Base-by-base conservation (phyloP, 2,797 vertebrate species). In the Spheniscus humboldti region DNA sequence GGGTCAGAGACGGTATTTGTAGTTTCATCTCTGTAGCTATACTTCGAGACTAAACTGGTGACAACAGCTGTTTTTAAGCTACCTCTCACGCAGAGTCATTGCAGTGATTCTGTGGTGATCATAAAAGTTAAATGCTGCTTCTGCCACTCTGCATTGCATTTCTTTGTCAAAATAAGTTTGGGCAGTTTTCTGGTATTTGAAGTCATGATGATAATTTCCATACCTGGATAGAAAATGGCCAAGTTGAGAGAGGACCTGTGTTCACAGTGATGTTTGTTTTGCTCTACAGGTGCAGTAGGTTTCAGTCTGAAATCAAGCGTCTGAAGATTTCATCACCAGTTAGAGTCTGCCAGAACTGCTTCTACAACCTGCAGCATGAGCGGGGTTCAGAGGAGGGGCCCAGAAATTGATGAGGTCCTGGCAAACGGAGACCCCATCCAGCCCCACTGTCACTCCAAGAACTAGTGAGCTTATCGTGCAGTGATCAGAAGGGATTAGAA, bases 321-420 rank as follows among this genome's bases (percentile, higher is more conserved):
- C 98, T 99, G 97, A 99, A 99, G 98, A 99, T 99, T 91, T 99
- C 99, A 0, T 99, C 99, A 1, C 99, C 99, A 0, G 99, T 99
- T 87, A 98, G 99, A 14, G 99, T 99, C 75, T 99, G 99, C 98
- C 99, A 99, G 98, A 99, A 99, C 99, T 99, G 99, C 98, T 99
- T 99, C 96, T 99, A 99, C 97, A 99, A 99, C 98, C 98, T 99
- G 73, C 99, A 99, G 93, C 99, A 99, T 0, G 99, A 99, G 97
- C 98, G 99, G n/a, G 98, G 98, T 35, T 97, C 97, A 2, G 99
- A 99, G 86, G 99, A 99, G 35, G 97, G 98, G 68, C 97, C 98
- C 94, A 98, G 98, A 93, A 99, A 99, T 96, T 99, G 98, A 97
- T 67, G 69, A 86, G 64, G 57, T 17, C n/a, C 31, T 57, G 23